These are phyloP conservation scores for Polymixis flavicincta DNA, from an alignment of 2,888 invertebrate species.

Conservation along the genomic window DNA sequence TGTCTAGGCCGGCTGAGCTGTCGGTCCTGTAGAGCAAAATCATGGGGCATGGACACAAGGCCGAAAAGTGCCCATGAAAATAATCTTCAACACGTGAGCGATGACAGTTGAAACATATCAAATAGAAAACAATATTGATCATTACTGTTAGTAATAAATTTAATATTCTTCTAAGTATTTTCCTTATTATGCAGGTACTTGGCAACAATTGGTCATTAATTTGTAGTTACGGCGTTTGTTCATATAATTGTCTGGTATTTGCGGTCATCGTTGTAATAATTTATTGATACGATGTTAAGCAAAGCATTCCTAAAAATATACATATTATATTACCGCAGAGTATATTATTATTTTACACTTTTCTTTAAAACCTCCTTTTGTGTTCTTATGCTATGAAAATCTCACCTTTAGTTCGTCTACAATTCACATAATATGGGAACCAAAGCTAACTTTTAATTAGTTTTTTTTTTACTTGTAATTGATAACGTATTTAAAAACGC, in stretches of 20 bases:
- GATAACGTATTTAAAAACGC: too few species aligned
- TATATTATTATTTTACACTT: not conserved
- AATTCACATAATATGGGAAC: not conserved
- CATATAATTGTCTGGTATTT: constrained; percentile 1
- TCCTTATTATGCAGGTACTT: constrained; percentile 36
- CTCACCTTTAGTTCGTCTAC: not conserved
- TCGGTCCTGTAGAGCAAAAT: too few species aligned
- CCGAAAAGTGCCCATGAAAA: too few species aligned
- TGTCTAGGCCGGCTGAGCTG: too few species aligned
- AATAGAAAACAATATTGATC: too few species aligned
- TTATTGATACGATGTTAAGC: constrained; percentile 7
- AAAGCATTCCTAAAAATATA: constrained; percentile 1
- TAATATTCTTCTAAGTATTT: constrained; percentile 29
- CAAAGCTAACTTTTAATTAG: not conserved
- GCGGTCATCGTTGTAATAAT: not conserved
- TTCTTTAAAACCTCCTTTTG: not conserved
- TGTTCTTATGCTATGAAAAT: not conserved
- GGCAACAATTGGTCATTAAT: constrained; percentile 27
- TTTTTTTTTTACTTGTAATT: not conserved
- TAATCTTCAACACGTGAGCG: too few species aligned
- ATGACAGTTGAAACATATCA: too few species aligned
- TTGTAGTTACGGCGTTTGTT: constrained; percentile 3
- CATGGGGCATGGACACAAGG: too few species aligned
- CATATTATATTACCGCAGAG: not conserved
- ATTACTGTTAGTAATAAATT: constrained; percentile 9